Evolutionary conservation across 2,113 vertebrate genomes (phyloP).

Genomic region (Gallinago media): DNA sequence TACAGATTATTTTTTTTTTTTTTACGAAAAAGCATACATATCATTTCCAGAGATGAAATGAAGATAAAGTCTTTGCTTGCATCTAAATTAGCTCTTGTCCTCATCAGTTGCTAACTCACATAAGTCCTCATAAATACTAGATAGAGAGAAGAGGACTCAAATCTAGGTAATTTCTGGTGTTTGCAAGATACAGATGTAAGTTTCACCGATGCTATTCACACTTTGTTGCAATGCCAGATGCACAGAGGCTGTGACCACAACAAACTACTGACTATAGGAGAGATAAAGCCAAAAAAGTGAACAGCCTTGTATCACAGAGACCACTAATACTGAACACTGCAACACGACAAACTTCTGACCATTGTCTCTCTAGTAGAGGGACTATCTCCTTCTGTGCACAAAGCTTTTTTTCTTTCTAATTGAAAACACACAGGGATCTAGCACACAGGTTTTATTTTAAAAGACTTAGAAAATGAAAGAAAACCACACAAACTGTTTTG

Average conservation of each 20-base stretch:
- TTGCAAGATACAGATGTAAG: background rate
- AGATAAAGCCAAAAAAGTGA: background rate
- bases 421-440: background rate
- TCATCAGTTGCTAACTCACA: background rate
- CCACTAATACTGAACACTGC: background rate
- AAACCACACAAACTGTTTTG: background rate
- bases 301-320: background rate
- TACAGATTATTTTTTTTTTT: background rate
- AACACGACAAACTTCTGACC: background rate
- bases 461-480: background rate
- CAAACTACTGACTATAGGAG: background rate
- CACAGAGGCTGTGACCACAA: background rate
- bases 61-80: background rate
- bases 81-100: background rate
- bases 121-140: background rate
- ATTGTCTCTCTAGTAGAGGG: fast-evolving
- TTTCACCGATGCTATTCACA: background rate
- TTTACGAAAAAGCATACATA: background rate
- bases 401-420: background rate
- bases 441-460: background rate
- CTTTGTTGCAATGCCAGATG: background rate
- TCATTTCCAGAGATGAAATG: background rate
- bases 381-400: background rate
- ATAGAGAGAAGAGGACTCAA: background rate
- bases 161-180: background rate